These are phyloP conservation scores for Solenopsis invicta DNA, from an alignment of 1,140 invertebrate species.

Conservation along the genomic window DNA sequence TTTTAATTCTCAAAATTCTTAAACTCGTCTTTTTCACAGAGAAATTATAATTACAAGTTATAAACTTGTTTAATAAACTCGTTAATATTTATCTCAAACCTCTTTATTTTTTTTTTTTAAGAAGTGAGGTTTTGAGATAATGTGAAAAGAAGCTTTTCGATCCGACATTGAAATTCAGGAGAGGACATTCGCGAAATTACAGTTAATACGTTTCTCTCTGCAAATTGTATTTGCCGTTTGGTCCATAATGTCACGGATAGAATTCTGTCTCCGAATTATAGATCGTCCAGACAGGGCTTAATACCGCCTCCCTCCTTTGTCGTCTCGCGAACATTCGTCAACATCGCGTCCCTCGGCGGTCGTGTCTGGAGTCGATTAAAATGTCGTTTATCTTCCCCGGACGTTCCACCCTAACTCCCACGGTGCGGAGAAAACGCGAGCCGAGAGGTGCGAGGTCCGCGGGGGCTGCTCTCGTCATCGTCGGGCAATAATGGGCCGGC, in stretches of 20 bases:
- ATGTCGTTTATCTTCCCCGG: constrained; percentile 75
- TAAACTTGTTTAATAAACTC: background rate
- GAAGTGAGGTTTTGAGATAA: background rate
- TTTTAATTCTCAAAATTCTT: background rate
- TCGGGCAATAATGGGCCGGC: constrained; percentile 33
- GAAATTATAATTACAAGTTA: background rate
- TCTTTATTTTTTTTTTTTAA: background rate
- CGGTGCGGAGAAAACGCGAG: constrained; percentile 33
- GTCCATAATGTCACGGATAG: background rate
- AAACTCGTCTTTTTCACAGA: background rate
- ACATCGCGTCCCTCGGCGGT: constrained; percentile 43
- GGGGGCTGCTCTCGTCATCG: constrained; percentile 39
- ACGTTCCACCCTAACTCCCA: constrained; percentile 17
- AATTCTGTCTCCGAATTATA: constrained; percentile 19
- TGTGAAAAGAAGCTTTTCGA: background rate
- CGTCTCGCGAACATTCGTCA: constrained; percentile 35
- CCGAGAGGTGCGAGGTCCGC: constrained; percentile 23
- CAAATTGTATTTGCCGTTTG: background rate
- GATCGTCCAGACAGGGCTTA: constrained; percentile 23
- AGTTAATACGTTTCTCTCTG: background rate
- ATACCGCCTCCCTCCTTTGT: constrained; percentile 10
- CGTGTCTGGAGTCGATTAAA: constrained; percentile 68
- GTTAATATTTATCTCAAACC: background rate
- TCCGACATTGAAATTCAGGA: background rate
- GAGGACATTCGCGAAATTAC: background rate